These are phyloP conservation scores for Oscheius myriophilus DNA, from an alignment of 2,888 invertebrate genomes.

Conservation along the genomic window DNA sequence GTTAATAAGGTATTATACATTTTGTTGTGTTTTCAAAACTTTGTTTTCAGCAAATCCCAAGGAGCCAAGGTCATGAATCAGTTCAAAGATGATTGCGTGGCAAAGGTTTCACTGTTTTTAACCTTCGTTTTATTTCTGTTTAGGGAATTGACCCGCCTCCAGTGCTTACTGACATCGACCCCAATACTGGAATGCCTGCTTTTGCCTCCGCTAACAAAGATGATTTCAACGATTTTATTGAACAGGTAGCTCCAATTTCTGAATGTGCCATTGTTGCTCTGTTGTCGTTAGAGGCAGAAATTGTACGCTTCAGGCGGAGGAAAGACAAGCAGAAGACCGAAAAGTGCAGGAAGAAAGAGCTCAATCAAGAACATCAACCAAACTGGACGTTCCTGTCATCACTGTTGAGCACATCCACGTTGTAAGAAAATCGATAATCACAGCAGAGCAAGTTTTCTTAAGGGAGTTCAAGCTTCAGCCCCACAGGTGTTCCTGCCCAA, in stretches of 20 bases:
- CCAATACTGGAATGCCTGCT: constrained; percentile 62
- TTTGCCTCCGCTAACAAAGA: constrained; percentile 52
- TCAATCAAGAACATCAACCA: constrained; percentile 8
- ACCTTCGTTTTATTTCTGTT: not conserved
- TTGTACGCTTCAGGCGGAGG: constrained; percentile 24
- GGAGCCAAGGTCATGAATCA: constrained; percentile 66
- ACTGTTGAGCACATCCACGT: not conserved
- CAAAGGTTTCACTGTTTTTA: constrained; percentile 26
- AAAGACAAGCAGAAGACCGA: constrained; percentile 29
- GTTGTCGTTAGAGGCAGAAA: not conserved
- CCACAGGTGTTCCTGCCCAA: constrained; percentile 8
- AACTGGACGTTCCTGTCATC: not conserved
- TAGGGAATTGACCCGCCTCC: constrained; percentile 58
- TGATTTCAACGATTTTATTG: constrained; percentile 55
- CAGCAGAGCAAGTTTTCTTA: no score
- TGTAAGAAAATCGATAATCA: no score
- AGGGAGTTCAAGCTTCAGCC: constrained; percentile 4
- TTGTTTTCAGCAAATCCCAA: constrained; percentile 56
- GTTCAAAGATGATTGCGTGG: constrained; percentile 61
- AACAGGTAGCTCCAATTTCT: constrained; percentile 35
- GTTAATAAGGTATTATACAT: constrained; percentile 42
- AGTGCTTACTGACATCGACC: constrained; percentile 64
- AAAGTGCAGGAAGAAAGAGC: constrained; percentile 18
- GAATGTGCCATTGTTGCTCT: not conserved
- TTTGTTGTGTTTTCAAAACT: not conserved